Evolutionary conservation across 1,140 invertebrate species (phyloP).

Genomic region (Protaetia brevitarsis): DNA sequence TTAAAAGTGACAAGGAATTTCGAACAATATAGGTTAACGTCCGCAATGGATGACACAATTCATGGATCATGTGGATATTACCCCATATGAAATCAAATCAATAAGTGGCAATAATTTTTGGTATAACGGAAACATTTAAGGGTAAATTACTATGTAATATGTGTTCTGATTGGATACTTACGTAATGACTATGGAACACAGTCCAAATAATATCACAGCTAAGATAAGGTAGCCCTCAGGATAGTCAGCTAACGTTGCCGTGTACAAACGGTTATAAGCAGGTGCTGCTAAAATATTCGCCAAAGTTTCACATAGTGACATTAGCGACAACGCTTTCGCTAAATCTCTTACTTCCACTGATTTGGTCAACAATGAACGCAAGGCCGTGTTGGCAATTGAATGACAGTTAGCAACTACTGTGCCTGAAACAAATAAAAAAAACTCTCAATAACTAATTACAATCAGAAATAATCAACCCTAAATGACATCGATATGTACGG

Average conservation of each 20-base stretch:
- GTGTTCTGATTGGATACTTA: constrained; percentile 28
- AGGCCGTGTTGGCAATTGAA: constrained; percentile 52
- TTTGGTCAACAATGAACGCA: constrained; percentile 58
- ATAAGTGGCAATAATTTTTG: too few relatives aligned
- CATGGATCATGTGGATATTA: too few relatives aligned
- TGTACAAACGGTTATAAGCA: constrained; percentile 52
- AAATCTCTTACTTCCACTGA: constrained; percentile 54
- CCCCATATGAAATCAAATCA: too few relatives aligned
- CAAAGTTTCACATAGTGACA: constrained; percentile 54
- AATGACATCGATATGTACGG: neutral
- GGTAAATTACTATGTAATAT: too few relatives aligned
- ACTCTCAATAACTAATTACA: neutral
- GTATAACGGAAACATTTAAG: too few relatives aligned
- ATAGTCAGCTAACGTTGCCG: constrained; percentile 46
- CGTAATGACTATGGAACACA: constrained; percentile 26
- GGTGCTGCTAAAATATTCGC: constrained; percentile 51
- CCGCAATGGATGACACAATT: too few relatives aligned
- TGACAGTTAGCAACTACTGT: constrained; percentile 55
- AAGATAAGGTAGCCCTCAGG: constrained; percentile 52
- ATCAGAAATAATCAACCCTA: neutral
- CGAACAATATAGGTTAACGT: too few relatives aligned
- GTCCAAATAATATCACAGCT: constrained; percentile 38
- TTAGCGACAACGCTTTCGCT: constrained; percentile 58
- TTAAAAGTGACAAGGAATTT: too few relatives aligned
- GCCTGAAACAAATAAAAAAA: constrained; percentile 32